Evolutionary conservation across 2,113 vertebrate genomes (phyloP).

Genomic region (Vidua macroura): DNA sequence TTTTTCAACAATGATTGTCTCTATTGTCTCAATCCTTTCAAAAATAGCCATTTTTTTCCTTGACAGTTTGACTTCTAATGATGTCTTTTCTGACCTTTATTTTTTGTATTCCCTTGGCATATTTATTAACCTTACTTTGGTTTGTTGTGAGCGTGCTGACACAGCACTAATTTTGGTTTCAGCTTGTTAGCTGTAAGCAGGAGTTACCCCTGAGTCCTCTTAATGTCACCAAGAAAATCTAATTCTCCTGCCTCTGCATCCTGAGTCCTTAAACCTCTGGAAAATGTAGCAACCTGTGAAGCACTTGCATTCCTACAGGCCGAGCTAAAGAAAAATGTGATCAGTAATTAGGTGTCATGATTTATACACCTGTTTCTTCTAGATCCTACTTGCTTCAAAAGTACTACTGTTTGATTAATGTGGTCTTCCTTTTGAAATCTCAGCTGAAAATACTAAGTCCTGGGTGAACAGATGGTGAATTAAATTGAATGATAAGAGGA

Average conservation of each 20-base stretch:
- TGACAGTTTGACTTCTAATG: neutral
- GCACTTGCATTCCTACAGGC: neutral
- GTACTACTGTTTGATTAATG: constrained; percentile 64
- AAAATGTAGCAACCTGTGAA: neutral
- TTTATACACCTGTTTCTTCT: constrained; percentile 54
- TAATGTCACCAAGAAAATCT: neutral
- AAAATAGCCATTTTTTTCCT: neutral
- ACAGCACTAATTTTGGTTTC: neutral
- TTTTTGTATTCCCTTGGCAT: neutral
- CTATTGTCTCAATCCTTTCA: neutral
- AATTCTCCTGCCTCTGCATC: neutral
- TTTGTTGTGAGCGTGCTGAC: neutral
- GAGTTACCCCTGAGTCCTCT: neutral
- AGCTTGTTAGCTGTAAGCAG: neutral
- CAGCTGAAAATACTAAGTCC: constrained; percentile 57
- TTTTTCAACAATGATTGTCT: neutral
- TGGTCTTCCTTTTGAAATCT: constrained; percentile 52
- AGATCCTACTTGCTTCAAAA: constrained; percentile 37
- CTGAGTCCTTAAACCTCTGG: neutral
- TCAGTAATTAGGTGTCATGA: constrained; percentile 28
- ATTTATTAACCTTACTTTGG: neutral
- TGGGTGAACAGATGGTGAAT: constrained; percentile 46
- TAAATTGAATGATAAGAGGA: constrained; percentile 50
- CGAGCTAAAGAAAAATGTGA: neutral
- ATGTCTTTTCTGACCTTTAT: neutral